Evolutionary conservation across 2,797 vertebrate genomes (phyloP).

Genomic region (Allenopithecus nigroviridis): DNA sequence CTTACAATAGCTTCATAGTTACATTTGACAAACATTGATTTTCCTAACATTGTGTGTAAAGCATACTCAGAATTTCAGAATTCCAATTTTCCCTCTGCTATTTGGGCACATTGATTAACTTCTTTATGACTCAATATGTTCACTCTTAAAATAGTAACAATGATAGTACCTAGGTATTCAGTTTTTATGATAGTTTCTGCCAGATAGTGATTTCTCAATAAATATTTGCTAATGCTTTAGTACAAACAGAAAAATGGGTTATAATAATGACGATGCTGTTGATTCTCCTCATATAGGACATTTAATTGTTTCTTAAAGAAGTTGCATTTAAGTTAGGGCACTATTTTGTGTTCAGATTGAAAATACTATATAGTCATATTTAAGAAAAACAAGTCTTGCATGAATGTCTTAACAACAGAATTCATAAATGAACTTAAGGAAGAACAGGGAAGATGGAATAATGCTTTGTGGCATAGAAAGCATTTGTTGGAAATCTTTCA

Average conservation of each 20-base stretch:
- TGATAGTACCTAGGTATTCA: not conserved
- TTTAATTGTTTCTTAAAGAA: not conserved
- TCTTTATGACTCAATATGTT: not conserved
- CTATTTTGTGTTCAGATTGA: not conserved
- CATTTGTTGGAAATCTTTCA: not conserved
- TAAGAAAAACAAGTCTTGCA: not conserved
- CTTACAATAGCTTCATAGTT: not conserved
- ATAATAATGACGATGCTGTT: not conserved
- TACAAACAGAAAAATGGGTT: not conserved
- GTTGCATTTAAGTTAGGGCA: not conserved
- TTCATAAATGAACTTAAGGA: not conserved
- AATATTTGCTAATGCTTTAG: not conserved
- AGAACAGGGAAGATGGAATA: not conserved
- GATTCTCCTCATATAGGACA: not conserved
- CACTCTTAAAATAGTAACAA: not conserved
- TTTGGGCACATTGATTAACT: not conserved
- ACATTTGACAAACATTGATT: not conserved
- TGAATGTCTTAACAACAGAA: not conserved
- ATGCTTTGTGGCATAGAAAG: not conserved
- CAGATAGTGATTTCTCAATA: not conserved
- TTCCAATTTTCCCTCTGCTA: not conserved
- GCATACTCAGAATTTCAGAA: not conserved
- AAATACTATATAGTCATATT: not conserved
- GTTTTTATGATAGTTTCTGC: not conserved
- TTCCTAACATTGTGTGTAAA: not conserved